Base-by-base conservation (phyloP, 2,113 vertebrate species). In the Bufo bufo region DNA sequence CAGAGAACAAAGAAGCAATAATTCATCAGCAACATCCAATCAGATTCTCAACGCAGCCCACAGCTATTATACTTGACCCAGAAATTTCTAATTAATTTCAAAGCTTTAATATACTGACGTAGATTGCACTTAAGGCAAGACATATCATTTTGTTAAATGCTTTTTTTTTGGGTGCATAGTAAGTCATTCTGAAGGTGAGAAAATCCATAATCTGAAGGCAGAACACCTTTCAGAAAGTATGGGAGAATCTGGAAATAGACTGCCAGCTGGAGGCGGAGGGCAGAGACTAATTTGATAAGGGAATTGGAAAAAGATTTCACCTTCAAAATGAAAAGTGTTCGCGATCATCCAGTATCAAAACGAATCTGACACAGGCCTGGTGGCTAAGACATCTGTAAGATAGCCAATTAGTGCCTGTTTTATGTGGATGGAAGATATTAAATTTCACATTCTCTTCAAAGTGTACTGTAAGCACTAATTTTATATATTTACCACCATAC, bases 1-100 rank as follows among this genome's bases (percentile, higher is more conserved):
- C 77, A 94, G 80, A 77, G 45, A 49, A 23, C 77, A 89, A 85
- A 88, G 87, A 85, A 83, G 82, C 0, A 82, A 84, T 0, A 72
- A 65, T 61, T 82, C 66, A 87, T 82, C 63, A 81, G 63, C 50
- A 47, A 91, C 74, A 65, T 6, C 83, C 17, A 33, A 1, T 16
- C 82, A 78, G 66, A 82, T 82, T 61, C 78, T 66, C 52, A 13
- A 45, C 43, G n/a, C n/a, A 71, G 45, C 69, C 74, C 63, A 56
- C 14, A 66, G 59, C 33, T 54, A 86, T 80, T 81, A 66, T 8
- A 80, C 8, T 4, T 47, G 63, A 47, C 77, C 77, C 65, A 85
- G 84, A 85, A 85, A 85, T 49, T 63, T 77, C 72, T 77, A 85
- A 77, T 85, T 85, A 85, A 85, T 85, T 77, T 85, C 54, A 47